Base-by-base conservation (phyloP, 2,888 invertebrate species). In the Orthonevra nobilis region DNA sequence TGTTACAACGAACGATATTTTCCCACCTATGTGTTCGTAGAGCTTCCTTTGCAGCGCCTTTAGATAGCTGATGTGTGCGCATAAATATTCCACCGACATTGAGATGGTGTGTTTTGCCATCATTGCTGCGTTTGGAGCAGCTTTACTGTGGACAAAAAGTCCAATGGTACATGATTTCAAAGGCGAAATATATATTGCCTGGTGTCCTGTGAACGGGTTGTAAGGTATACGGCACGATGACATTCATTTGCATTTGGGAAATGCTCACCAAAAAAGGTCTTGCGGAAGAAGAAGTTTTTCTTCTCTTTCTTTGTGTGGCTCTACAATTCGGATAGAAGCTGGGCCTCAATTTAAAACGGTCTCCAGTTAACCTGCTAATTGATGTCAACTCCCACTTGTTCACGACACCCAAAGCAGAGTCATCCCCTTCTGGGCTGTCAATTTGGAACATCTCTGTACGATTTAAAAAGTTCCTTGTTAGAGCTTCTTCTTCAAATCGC, bases 1-100 rank as follows among this genome's bases (percentile, higher is more conserved):
- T 72, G 79, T 68, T 79, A 68, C 73, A 68, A 68, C 73, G 73
- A 63, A 73, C 66, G 60, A 66, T 73, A 79, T 61, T 79, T 79
- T 79, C 66, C 79, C 73, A 79, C 64, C 72, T 75, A n/a, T n/a
- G n/a, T n/a, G n/a, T n/a, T n/a, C n/a, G n/a, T 12, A 23, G 17
- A 60, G 70, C 54, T 56, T 54, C 60, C 46, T 68, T n/a, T 64
- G 40, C 15, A 64, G 70, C 36, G 52, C 60, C 54, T 52, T 54
- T 32, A 64, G 50, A 75, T 72, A 54, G 60, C 60, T 64, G 77
- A 64, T 75, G 70, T 58, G 77, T 54, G 54, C n/a, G n/a, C 79
- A 79, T 79, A 79, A 79, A 79, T 79, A 73, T 73, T 56, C 48
- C 61, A 79, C 42, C 52, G 42, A 50, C 68, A 61, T 73, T 68